Percentiles rank a stretch among this genome's conserved stretches.
Evolutionary conservation across 2,888 invertebrate genomes (phyloP).

Genomic region (Sphaerophoria rueppellii): DNA sequence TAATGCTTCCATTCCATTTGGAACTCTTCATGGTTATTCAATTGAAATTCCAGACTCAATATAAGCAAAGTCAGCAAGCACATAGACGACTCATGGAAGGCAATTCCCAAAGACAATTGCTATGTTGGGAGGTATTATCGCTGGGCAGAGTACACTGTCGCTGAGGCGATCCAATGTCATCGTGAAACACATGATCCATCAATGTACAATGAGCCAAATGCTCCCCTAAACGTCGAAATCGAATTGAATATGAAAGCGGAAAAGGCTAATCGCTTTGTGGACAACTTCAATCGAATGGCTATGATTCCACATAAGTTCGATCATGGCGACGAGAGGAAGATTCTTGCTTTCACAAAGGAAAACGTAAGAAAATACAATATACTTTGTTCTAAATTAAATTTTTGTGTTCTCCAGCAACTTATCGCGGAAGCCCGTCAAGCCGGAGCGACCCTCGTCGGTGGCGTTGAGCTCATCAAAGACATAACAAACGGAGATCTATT

Average conservation of each 20-base stretch:
- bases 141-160: conserved; percentile 86
- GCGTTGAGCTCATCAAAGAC: conserved; percentile 88
- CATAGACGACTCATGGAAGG: conserved; percentile 84
- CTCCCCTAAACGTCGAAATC: conserved; percentile 86
- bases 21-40: not conserved
- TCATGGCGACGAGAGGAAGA: conserved; percentile 86
- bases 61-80: conserved; percentile 83
- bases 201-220: conserved; percentile 90
- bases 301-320: conserved; percentile 88
- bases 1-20: not conserved
- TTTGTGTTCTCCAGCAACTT: conserved; percentile 76
- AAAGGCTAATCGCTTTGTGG: conserved; percentile 85
- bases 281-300: conserved; percentile 87
- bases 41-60: conserved; percentile 79
- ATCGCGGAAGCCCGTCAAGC: conserved; percentile 85
- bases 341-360: conserved; percentile 90
- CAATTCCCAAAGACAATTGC: conserved; percentile 86
- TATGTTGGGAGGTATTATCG: conserved; percentile 84
- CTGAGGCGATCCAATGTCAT: conserved; percentile 90
- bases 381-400: not conserved
- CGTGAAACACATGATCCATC: conserved; percentile 92
- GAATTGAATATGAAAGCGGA: conserved; percentile 90
- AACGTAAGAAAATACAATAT: conserved; percentile 78
- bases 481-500: conserved; percentile 89
- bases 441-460: conserved; percentile 89